A percentile compares a stretch with the other conserved stretches of the same genome.
These are phyloP conservation scores for Acrocyrtus sp. DNA, from an alignment of 2,888 invertebrate species.

Conservation along the genomic window DNA sequence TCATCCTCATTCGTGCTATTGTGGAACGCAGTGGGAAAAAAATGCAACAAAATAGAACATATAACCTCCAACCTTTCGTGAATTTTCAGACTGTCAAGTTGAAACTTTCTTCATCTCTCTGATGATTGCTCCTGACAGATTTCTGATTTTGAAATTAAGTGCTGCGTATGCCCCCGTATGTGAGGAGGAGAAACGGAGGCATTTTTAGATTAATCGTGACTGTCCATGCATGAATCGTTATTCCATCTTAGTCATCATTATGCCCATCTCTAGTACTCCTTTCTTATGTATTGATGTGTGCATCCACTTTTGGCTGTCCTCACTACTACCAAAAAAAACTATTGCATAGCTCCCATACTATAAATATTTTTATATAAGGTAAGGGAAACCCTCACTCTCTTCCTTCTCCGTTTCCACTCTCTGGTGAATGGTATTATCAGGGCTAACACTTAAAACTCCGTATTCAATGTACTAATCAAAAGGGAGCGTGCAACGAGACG, in stretches of 20 bases:
- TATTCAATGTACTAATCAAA: too few species aligned
- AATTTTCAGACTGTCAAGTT: constrained; percentile 39
- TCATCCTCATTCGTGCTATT: constrained; percentile 18
- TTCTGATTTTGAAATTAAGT: constrained; percentile 53
- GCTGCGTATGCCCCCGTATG: too few species aligned
- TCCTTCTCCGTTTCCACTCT: too few species aligned
- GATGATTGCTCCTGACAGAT: constrained; percentile 46
- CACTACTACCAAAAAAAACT: too few species aligned
- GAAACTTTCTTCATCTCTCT: constrained; percentile 33
- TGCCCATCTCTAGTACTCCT: neutral
- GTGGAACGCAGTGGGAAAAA: constrained; percentile 29
- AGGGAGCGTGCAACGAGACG: too few species aligned
- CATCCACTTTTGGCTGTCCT: too few species aligned
- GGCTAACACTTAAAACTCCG: too few species aligned
- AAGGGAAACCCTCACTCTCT: too few species aligned
- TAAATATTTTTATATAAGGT: too few species aligned
- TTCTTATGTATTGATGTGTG: neutral
- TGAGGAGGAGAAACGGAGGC: constrained; percentile 25
- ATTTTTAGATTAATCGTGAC: constrained; percentile 29
- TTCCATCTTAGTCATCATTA: constrained; percentile 37
- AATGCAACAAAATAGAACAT: constrained; percentile 36
- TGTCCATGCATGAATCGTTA: neutral
- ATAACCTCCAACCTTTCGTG: constrained; percentile 18
- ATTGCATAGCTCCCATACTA: too few species aligned
- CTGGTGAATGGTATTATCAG: too few species aligned